phyloP scores from a whole-genome alignment of 1,140 invertebrate species.

The Drosophila ficusphila region DNA sequence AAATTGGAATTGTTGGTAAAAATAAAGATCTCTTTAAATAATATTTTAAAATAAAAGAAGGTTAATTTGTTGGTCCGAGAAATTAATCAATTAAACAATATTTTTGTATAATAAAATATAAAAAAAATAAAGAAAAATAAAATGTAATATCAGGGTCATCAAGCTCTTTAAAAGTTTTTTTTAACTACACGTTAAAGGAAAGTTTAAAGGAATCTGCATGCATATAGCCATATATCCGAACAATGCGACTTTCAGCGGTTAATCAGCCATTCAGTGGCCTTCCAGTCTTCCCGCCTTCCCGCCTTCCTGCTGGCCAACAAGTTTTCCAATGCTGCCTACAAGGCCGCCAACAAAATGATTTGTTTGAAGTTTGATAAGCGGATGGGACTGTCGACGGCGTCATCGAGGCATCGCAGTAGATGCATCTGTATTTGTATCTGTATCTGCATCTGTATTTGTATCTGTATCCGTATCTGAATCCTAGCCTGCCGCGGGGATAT shows the following conservation, averaged over 20 bases:
- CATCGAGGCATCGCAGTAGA: constrained; percentile 53
- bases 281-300: constrained; percentile 4
- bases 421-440: constrained; percentile 36
- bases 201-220: not conserved
- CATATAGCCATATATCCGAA: not conserved
- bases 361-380: constrained; percentile 82
- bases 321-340: constrained; percentile 27
- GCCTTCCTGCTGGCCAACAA: not conserved
- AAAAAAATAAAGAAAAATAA: not conserved
- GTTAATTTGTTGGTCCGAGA: no score
- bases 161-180: not conserved
- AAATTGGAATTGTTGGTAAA: no score
- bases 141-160: no score
- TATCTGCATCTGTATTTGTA: not conserved
- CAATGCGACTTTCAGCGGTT: constrained; percentile 24
- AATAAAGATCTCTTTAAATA: no score
- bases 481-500: not conserved
- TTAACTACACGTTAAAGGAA: not conserved
- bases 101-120: not conserved
- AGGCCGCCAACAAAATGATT: constrained; percentile 80
- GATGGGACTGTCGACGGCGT: constrained; percentile 78
- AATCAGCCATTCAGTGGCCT: constrained; percentile 25
- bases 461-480: constrained; percentile 42
- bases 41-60: no score
- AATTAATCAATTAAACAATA: no score